phyloP scores from a whole-genome alignment of 2,888 invertebrate species.

The Cosmia trapezina region DNA sequence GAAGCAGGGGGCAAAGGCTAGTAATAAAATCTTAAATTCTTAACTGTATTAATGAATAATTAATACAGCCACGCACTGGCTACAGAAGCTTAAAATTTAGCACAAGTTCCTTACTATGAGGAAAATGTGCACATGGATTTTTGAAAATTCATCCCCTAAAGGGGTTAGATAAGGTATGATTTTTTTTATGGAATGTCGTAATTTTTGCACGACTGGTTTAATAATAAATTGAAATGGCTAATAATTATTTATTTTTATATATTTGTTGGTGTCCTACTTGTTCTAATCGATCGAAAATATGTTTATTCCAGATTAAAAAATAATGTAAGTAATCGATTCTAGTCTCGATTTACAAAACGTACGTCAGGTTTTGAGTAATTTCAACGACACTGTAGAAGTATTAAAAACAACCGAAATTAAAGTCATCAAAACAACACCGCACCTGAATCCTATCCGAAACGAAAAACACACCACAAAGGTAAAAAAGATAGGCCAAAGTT shows the following conservation, averaged over 20 bases:
- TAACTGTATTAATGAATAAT: too few species aligned
- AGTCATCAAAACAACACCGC: neutral
- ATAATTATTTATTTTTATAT: neutral
- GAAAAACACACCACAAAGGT: conserved; percentile 37
- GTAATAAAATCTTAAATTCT: too few species aligned
- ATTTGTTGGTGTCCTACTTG: neutral
- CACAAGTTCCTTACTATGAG: neutral
- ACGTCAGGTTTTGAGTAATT: neutral
- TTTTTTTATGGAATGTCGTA: neutral
- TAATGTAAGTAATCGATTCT: neutral
- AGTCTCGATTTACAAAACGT: neutral
- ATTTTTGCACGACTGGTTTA: neutral
- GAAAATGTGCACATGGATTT: neutral
- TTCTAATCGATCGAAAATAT: neutral
- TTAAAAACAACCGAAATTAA: neutral
- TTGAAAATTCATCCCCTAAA: neutral
- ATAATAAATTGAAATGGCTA: neutral
- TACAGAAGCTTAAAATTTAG: too few species aligned
- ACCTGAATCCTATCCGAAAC: conserved; percentile 26
- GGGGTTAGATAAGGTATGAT: neutral
- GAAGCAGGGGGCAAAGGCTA: too few species aligned
- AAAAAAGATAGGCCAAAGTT: conserved; percentile 48
- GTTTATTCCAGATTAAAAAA: neutral
- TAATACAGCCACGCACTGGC: too few species aligned
- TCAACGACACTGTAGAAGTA: neutral